Percentiles rank a stretch among this genome's conserved stretches.
Conservation (phyloP, 30 jellyfish, hydroid and myxozoan species). For the Nemopilema nomurai region DNA sequence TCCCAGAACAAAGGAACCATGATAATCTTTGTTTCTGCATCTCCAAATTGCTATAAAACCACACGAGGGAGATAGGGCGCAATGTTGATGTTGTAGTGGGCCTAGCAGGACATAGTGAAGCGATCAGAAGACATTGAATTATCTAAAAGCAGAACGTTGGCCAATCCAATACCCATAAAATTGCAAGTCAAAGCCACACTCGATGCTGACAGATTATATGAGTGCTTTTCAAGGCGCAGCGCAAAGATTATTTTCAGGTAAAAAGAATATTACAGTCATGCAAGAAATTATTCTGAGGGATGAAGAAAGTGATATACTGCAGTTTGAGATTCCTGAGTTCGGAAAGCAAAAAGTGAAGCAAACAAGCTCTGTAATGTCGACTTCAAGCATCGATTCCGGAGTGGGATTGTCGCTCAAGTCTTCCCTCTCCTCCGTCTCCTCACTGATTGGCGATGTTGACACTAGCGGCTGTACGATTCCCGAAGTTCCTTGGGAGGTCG, state of each 20-base stretch:
- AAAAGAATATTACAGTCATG: background rate
- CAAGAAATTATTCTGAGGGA: conserved; percentile 3
- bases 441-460: conserved; percentile 56
- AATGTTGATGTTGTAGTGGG: too few relatives aligned
- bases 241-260: too few relatives aligned
- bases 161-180: too few relatives aligned
- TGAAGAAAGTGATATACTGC: background rate
- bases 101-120: background rate
- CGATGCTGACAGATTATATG: too few relatives aligned
- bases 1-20: background rate
- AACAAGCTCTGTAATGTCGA: conserved; percentile 42
- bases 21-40: background rate
- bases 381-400: conserved; percentile 50
- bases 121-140: background rate
- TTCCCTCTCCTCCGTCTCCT: conserved; percentile 36
- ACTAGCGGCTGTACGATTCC: conserved; percentile 62
- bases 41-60: background rate
- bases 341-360: conserved; percentile 25
- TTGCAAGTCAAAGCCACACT: too few relatives aligned
- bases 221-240: too few relatives aligned
- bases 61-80: background rate
- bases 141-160: too few relatives aligned
- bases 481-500: conserved; percentile 56
- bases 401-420: conserved; percentile 40
- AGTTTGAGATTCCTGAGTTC: conserved; percentile 30